Evolutionary conservation across 2,888 invertebrate genomes (phyloP).

Genomic region (Drosophila aldrichi): DNA sequence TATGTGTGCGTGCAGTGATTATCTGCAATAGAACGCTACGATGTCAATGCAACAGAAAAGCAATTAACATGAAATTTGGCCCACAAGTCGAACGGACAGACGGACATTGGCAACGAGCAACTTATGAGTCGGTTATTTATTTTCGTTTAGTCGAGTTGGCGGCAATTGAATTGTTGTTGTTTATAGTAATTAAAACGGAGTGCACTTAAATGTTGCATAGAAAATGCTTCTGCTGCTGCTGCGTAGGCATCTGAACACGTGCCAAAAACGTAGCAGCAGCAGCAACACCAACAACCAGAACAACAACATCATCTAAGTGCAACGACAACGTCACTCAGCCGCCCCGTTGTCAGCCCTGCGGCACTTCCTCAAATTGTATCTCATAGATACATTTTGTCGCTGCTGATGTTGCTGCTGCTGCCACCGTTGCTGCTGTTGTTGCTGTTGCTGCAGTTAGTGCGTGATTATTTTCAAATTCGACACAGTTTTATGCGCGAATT

Average conservation of each 20-base stretch:
- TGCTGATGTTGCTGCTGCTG: slow-evolving; percentile 5
- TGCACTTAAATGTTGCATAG: slow-evolving; percentile 77
- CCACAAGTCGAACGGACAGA: slow-evolving; percentile 26
- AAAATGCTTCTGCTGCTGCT: slow-evolving; percentile 53
- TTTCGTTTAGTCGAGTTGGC: slow-evolving; percentile 38
- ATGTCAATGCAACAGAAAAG: slow-evolving; percentile 46
- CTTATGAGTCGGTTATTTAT: slow-evolving; percentile 55
- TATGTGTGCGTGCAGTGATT: slow-evolving; percentile 27
- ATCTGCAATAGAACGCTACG: slow-evolving; percentile 35
- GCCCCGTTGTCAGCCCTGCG: slow-evolving; percentile 52
- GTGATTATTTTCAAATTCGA: slow-evolving; percentile 82
- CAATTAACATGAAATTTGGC: slow-evolving; percentile 74
- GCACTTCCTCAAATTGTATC: slow-evolving; percentile 50
- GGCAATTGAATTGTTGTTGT: slow-evolving; percentile 67
- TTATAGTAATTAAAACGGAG: slow-evolving; percentile 72
- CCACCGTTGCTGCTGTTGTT: not conserved
- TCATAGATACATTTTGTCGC: slow-evolving; percentile 48
- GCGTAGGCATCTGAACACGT: slow-evolving; percentile 75
- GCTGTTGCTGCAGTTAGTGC: slow-evolving; percentile 69
- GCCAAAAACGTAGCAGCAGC: slow-evolving; percentile 59
- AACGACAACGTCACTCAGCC: slow-evolving; percentile 72
- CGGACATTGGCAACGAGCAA: slow-evolving; percentile 24
- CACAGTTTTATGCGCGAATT: slow-evolving; percentile 77
- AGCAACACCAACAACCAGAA: slow-evolving; percentile 19
- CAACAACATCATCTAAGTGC: slow-evolving; percentile 57